Percentiles rank a stretch among this genome's conserved stretches.
Conservation (phyloP, 2,888 invertebrate genomes). For the Macroteleia sp. region DNA sequence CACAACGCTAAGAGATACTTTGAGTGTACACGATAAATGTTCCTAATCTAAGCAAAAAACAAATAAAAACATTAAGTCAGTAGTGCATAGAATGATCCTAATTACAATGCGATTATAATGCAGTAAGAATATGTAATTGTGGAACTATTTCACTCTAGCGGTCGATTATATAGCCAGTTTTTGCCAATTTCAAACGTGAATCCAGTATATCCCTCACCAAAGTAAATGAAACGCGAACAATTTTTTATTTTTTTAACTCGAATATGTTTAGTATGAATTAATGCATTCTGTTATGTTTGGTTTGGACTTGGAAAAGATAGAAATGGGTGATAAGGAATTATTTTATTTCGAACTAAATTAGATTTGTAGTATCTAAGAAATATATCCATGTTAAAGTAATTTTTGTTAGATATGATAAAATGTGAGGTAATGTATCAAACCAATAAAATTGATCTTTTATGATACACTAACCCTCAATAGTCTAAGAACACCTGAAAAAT, state of each 20-base stretch:
- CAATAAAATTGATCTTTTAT: too few relatives aligned
- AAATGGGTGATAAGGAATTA: too few relatives aligned
- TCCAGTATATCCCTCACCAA: slow-evolving; percentile 13
- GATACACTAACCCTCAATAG: too few relatives aligned
- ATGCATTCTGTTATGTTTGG: too few relatives aligned
- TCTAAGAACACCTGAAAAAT: too few relatives aligned
- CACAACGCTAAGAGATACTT: slow-evolving; percentile 61
- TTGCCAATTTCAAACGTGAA: slow-evolving; percentile 47
- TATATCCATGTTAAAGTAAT: too few relatives aligned
- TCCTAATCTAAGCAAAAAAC: slow-evolving; percentile 67
- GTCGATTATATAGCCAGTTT: slow-evolving; percentile 36
- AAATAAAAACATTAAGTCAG: slow-evolving; percentile 20
- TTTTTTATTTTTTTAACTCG: slow-evolving; percentile 39
- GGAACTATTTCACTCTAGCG: slow-evolving; percentile 44
- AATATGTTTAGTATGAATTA: too few relatives aligned
- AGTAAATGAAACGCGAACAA: slow-evolving; percentile 8
- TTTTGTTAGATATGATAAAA: too few relatives aligned
- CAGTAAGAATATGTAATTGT: slow-evolving; percentile 46
- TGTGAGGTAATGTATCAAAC: too few relatives aligned
- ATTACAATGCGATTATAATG: slow-evolving; percentile 36
- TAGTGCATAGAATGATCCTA: slow-evolving; percentile 37
- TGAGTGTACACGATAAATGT: slow-evolving; percentile 69
- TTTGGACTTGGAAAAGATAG: too few relatives aligned
- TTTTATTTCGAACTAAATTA: too few relatives aligned
- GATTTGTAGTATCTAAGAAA: too few relatives aligned